phyloP scores from a whole-genome alignment of 2,797 vertebrate genomes.

The Sciurus vulgaris region DNA sequence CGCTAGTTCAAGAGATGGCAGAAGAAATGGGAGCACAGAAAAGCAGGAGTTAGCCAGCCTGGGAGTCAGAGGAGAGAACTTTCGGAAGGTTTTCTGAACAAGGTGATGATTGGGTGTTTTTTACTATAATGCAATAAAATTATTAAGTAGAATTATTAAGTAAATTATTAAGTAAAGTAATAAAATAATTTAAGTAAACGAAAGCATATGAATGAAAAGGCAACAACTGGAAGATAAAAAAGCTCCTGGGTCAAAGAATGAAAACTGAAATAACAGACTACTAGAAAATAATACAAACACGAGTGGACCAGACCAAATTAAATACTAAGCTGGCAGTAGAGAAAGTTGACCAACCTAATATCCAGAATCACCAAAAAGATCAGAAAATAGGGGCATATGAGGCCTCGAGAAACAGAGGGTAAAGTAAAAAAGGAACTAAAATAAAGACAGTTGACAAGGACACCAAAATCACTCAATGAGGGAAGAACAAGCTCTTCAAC shows the following conservation, averaged over 20 bases:
- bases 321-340: background rate
- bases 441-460: background rate
- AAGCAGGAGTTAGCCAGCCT: background rate
- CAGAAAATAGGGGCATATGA: background rate
- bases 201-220: slow-evolving; percentile 3
- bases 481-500: background rate
- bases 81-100: background rate
- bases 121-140: background rate
- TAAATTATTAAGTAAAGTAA: no score
- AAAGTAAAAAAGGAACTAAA: background rate
- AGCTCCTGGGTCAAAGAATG: background rate
- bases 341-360: background rate
- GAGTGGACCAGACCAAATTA: background rate
- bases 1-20: background rate
- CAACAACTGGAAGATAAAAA: background rate
- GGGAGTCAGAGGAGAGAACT: background rate
- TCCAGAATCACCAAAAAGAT: background rate
- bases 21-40: background rate
- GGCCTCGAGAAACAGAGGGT: background rate
- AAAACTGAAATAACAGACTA: background rate
- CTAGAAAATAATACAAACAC: background rate
- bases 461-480: background rate
- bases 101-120: background rate
- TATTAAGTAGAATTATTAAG: no score
- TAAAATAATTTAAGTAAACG: slow-evolving; percentile 42